Evolutionary conservation across 1,140 invertebrate genomes (phyloP).

Genomic region (Amyelois transitella): DNA sequence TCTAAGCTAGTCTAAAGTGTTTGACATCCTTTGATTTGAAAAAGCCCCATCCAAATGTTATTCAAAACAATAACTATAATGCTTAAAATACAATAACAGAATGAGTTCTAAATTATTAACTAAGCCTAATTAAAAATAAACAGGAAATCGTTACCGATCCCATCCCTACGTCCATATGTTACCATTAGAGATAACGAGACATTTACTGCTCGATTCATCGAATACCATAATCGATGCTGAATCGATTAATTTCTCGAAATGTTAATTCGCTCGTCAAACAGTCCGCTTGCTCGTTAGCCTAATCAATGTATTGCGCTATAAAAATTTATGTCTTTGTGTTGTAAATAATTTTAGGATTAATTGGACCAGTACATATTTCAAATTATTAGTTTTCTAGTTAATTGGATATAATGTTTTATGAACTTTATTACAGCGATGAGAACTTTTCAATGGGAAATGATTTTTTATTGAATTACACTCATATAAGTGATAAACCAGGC

Average conservation of each 20-base stretch:
- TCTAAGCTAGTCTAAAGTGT: no score
- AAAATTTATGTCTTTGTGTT: constrained; percentile 42
- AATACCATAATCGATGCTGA: constrained; percentile 34
- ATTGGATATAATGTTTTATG: constrained; percentile 35
- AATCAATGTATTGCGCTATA: constrained; percentile 58
- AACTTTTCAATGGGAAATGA: neutral
- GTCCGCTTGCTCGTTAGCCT: constrained; percentile 52
- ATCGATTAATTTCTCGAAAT: constrained; percentile 65
- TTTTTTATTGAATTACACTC: no score
- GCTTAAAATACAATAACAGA: neutral
- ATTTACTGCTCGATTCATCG: constrained; percentile 51
- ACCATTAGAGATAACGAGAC: constrained; percentile 60
- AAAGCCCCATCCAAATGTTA: no score
- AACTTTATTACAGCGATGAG: constrained; percentile 3
- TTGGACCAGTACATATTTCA: constrained; percentile 27
- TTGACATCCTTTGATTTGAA: no score
- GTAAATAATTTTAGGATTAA: constrained; percentile 51
- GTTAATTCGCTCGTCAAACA: constrained; percentile 59
- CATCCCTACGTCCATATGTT: constrained; percentile 51
- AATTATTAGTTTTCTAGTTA: constrained; percentile 50
- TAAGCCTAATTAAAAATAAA: constrained; percentile 43
- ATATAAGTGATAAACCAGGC: no score
- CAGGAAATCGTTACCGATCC: constrained; percentile 50
- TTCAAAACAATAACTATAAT: no score
- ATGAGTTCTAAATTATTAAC: neutral